phyloP scores from a whole-genome alignment of 2,888 invertebrate genomes.

The Netelia virgata region DNA sequence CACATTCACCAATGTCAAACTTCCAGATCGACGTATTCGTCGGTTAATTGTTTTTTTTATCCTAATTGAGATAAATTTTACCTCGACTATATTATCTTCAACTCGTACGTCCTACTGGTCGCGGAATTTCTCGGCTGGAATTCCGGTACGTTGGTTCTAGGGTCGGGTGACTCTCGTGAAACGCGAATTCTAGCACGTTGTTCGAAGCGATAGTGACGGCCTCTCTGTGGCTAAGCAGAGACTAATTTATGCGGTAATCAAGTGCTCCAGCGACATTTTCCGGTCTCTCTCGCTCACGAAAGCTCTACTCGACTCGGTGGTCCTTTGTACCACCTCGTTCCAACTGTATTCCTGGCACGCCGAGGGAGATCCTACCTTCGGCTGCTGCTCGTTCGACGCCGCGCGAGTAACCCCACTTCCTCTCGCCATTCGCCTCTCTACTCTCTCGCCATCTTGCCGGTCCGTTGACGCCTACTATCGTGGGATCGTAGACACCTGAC shows the following conservation, averaged over 20 bases:
- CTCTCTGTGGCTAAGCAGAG: slow-evolving; percentile 77
- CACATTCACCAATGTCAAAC: too few species aligned
- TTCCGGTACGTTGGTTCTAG: slow-evolving; percentile 16
- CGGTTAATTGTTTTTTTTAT: too few species aligned
- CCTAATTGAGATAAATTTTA: slow-evolving; percentile 82
- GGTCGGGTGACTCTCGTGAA: slow-evolving; percentile 7
- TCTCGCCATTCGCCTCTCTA: slow-evolving; percentile 32
- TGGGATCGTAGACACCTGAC: slow-evolving; percentile 80
- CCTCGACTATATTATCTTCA: slow-evolving; percentile 69
- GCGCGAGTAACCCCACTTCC: slow-evolving; percentile 33
- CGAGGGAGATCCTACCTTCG: slow-evolving; percentile 51
- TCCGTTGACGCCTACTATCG: slow-evolving; percentile 72
- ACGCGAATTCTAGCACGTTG: slow-evolving; percentile 29
- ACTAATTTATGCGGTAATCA: slow-evolving; percentile 82
- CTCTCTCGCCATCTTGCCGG: slow-evolving; percentile 48
- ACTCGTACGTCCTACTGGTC: not conserved
- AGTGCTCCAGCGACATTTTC: slow-evolving; percentile 69
- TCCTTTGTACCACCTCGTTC: slow-evolving; percentile 74
- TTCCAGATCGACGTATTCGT: too few species aligned
- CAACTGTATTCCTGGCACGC: slow-evolving; percentile 63
- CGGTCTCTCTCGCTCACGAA: slow-evolving; percentile 64
- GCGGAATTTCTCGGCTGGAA: slow-evolving; percentile 4
- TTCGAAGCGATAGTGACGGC: slow-evolving; percentile 69
- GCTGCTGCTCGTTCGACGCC: slow-evolving; percentile 60
- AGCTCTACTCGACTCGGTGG: slow-evolving; percentile 61